Conservation (phyloP, 2,797 vertebrate genomes). For the Chelmon rostratus region DNA sequence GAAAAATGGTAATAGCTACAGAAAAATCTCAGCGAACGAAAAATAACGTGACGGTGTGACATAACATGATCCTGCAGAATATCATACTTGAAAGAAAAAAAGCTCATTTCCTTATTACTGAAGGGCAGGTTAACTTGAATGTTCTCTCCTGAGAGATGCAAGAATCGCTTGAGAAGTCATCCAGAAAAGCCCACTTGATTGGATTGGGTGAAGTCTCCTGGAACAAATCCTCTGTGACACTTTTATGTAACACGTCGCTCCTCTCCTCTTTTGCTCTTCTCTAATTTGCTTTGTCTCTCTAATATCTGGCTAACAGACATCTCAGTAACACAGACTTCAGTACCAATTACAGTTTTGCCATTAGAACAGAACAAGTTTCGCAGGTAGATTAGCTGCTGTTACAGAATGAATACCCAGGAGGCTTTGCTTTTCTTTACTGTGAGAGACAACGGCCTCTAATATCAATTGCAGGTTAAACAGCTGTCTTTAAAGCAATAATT, state of each 20-base stretch:
- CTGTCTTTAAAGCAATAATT: neutral
- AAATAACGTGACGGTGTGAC: neutral
- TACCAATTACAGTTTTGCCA: slow-evolving; percentile 31
- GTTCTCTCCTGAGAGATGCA: slow-evolving; percentile 69
- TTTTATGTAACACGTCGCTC: slow-evolving; percentile 71
- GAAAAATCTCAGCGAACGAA: too few species aligned
- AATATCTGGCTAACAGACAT: slow-evolving; percentile 52
- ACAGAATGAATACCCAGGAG: neutral
- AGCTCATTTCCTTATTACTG: slow-evolving; percentile 61
- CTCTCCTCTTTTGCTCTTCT: slow-evolving; percentile 43
- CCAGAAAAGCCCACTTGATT: slow-evolving; percentile 83
- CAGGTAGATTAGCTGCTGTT: slow-evolving; percentile 17
- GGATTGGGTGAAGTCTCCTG: slow-evolving; percentile 78
- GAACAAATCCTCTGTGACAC: slow-evolving; percentile 80
- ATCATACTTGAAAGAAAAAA: slow-evolving; percentile 24
- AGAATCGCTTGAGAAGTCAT: slow-evolving; percentile 76
- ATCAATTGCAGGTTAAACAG: neutral
- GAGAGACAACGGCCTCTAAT: slow-evolving; percentile 11
- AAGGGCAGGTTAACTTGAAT: slow-evolving; percentile 72
- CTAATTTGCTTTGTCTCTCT: slow-evolving; percentile 70
- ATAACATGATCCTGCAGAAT: neutral
- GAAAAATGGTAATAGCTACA: neutral
- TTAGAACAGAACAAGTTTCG: slow-evolving; percentile 15
- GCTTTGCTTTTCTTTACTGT: neutral
- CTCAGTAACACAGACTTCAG: slow-evolving; percentile 34